A percentile compares a stretch with the other conserved stretches of the same genome.
phyloP scores from a whole-genome alignment of 2,797 vertebrate genomes.

The Eulemur coronatus region DNA sequence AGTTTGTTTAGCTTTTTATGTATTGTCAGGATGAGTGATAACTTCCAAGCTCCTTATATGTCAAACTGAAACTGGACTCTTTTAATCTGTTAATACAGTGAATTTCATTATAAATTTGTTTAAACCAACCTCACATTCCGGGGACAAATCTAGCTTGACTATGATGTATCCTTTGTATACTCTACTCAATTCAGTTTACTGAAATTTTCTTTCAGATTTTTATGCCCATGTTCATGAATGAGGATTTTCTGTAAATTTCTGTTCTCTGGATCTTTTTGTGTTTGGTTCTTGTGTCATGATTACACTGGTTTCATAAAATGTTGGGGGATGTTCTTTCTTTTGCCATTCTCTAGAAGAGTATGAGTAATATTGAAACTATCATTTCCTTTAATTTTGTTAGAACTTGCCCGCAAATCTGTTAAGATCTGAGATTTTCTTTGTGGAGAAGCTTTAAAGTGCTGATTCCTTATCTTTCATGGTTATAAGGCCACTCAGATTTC shows the following conservation, averaged over 20 bases:
- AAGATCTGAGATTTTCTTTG: constrained; percentile 8
- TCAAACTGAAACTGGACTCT: background rate
- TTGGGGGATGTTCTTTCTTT: background rate
- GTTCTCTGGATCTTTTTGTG: background rate
- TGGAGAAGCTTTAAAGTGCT: constrained; percentile 2
- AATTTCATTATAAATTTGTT: background rate
- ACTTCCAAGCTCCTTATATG: background rate
- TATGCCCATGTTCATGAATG: background rate
- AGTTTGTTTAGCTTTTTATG: background rate
- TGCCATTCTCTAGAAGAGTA: constrained; percentile 27
- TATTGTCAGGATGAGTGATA: background rate
- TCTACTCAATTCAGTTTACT: background rate
- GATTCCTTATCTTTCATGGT: constrained; percentile 9
- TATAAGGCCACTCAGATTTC: background rate
- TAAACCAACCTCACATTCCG: background rate
- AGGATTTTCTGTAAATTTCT: constrained; percentile 16
- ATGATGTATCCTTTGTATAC: background rate
- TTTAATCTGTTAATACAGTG: background rate
- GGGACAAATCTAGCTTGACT: background rate
- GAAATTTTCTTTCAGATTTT: background rate
- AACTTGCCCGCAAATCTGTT: constrained; percentile 40
- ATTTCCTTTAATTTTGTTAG: constrained; percentile 27
- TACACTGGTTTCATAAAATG: constrained; percentile 23
- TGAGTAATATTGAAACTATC: constrained; percentile 47
- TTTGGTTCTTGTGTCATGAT: background rate